Base-by-base conservation (phyloP, 2,888 invertebrate species). In the Rhagium mordax region DNA sequence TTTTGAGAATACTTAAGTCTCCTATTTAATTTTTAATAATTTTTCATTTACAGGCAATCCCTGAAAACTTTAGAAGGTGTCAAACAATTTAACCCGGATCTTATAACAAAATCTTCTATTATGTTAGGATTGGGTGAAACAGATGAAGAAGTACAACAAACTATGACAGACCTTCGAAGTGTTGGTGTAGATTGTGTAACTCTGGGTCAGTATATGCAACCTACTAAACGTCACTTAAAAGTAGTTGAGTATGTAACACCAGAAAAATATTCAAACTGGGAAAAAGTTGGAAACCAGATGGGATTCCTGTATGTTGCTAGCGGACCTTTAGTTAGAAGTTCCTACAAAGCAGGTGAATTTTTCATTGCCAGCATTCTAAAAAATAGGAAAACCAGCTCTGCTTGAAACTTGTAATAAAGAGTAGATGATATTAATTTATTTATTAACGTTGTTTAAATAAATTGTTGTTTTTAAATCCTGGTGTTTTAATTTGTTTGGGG, bases 181-280 rank as follows among this genome's bases (percentile, higher is more conserved):
- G 92, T 90, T 0, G 95, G 94, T 41, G 99, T 99, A 0, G 99
- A 99, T 88, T 98, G 98, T 86, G 88, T 99, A 0, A 99, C 99
- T 0, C 89, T 99, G 4, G 99, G 99, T 0, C 99, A 99, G 85
- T 99, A 99, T 88, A 99, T 99, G 98, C 99, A 99, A 87, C 99
- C 99, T 0, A 99, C 99, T 0, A 98, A 97, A 85, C 91, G 95
- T 7, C 99, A 99, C 87, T 89, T 99, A 24, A 96, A 96, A 89
- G 95, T 98, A 5, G 80, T 84, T 0, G 99, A 99, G 87, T 99
- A 99, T 89, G 96, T 99, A 0, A 98, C 98, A 0, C 99, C 99
- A 0, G 95, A 94, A 75, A 97, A 97, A 88, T 99, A 95, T 86
- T 90, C 94, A 83, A 89, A 93, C 68, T 98, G 98, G 98, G 95